A percentile compares a stretch with the other conserved stretches of the same genome.
Conservation (phyloP, 2,113 vertebrate genomes). For the Anguilla japonica region DNA sequence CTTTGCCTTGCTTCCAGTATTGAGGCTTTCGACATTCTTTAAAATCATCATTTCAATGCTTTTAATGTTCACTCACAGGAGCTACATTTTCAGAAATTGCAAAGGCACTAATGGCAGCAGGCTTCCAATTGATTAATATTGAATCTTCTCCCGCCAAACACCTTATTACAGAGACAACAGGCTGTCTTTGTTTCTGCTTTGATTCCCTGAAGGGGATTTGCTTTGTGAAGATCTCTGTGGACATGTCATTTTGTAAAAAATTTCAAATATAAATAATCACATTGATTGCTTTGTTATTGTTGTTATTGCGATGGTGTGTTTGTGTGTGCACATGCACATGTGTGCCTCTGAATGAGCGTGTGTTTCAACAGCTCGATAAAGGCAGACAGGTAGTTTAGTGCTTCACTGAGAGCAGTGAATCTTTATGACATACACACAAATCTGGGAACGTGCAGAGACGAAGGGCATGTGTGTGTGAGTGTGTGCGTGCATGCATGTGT, state of each 20-base stretch:
- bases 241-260: neutral
- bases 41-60: neutral
- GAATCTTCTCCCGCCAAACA: neutral
- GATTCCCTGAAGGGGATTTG: neutral
- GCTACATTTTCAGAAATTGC: neutral
- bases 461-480: neutral
- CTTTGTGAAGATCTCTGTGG: neutral
- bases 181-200: neutral
- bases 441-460: neutral
- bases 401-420: neutral
- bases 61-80: neutral
- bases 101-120: neutral
- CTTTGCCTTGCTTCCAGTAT: neutral
- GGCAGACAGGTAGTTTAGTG: slow-evolving; percentile 6
- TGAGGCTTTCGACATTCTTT: neutral
- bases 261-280: neutral
- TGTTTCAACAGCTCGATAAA: neutral
- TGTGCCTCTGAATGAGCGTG: neutral
- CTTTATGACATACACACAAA: neutral
- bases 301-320: neutral
- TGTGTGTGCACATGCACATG: neutral
- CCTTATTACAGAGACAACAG: neutral
- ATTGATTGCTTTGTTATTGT: neutral
- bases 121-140: neutral
- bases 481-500: neutral